Conservation (phyloP, 2,113 vertebrate genomes). For the Myotis brandtii region DNA sequence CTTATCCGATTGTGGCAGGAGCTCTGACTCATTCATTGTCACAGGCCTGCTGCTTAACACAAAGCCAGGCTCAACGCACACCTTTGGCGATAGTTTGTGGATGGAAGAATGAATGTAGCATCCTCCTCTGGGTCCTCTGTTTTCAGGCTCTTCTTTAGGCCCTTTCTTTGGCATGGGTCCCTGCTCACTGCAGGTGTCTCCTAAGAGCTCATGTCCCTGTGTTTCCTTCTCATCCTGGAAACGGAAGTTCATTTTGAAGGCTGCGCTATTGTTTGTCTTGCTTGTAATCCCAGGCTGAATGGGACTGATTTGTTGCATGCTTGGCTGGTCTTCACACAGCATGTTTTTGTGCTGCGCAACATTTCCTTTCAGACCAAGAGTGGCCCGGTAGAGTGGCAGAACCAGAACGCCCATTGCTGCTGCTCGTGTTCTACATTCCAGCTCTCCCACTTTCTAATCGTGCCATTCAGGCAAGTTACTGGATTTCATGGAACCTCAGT, state of each 20-base stretch:
- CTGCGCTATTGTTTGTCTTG: constrained; percentile 73
- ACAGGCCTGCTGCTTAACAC: not conserved
- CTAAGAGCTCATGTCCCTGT: constrained; percentile 63
- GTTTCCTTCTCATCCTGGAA: constrained; percentile 81
- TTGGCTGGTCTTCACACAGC: constrained; percentile 70
- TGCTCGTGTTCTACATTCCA: not conserved
- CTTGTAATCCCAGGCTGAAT: constrained; percentile 54
- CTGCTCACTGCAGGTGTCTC: constrained; percentile 79
- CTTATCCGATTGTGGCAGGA: not conserved
- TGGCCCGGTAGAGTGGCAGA: not conserved
- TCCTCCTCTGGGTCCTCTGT: not conserved
- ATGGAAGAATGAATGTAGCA: not conserved
- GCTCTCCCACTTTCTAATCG: not conserved
- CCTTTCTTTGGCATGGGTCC: constrained; percentile 64
- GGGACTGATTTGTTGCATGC: constrained; percentile 14
- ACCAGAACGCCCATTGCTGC: not conserved
- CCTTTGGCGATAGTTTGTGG: not conserved
- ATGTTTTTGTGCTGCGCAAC: constrained; percentile 69
- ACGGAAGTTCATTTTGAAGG: constrained; percentile 79
- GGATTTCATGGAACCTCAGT: not conserved
- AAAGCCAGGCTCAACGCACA: not conserved
- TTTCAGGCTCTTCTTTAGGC: not conserved
- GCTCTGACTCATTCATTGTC: not conserved
- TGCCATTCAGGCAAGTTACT: not conserved
- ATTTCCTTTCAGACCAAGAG: constrained; percentile 64